phyloP scores from a whole-genome alignment of 2,888 invertebrate species.

The Mesopsocus fuscifrons region DNA sequence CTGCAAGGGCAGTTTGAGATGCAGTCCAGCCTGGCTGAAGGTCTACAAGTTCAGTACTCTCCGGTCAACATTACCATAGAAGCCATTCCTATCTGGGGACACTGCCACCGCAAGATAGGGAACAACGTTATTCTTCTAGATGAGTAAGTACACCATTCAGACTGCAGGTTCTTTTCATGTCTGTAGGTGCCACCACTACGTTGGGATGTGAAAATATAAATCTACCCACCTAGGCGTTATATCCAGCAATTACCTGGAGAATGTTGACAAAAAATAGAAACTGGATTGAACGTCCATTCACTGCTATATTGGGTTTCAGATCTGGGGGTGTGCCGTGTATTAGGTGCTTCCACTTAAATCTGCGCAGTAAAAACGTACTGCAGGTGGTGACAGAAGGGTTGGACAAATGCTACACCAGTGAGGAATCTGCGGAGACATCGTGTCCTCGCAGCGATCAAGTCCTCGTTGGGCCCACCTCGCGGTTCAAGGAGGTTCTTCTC shows the following conservation, averaged over 20 bases:
- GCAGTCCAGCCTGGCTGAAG: slow-evolving; percentile 29
- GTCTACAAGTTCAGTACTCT: slow-evolving; percentile 34
- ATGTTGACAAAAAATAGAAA: no score
- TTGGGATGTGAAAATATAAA: no score
- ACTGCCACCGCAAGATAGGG: slow-evolving; percentile 36
- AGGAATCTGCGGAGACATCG: slow-evolving; percentile 34
- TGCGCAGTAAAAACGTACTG: slow-evolving; percentile 38
- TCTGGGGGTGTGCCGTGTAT: slow-evolving; percentile 36
- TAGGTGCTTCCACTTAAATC: slow-evolving; percentile 36
- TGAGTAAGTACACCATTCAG: slow-evolving; percentile 25
- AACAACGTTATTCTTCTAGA: slow-evolving; percentile 40
- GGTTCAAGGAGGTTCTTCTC: slow-evolving; percentile 30
- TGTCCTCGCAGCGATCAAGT: slow-evolving; percentile 31
- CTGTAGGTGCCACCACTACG: no score
- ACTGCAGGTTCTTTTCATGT: no score
- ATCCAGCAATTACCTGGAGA: no score
- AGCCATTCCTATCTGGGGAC: slow-evolving; percentile 44
- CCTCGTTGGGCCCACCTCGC: slow-evolving; percentile 15
- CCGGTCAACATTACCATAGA: slow-evolving; percentile 38
- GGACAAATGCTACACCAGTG: slow-evolving; percentile 39
- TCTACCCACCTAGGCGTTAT: no score
- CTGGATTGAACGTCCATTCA: no score
- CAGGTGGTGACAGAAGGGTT: slow-evolving; percentile 37
- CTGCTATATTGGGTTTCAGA: no score
- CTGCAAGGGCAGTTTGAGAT: slow-evolving; percentile 43